Percentiles rank a stretch among this genome's conserved stretches.
These are phyloP conservation scores for Crocuta crocuta DNA, from an alignment of 2,113 vertebrate species.

Conservation along the genomic window DNA sequence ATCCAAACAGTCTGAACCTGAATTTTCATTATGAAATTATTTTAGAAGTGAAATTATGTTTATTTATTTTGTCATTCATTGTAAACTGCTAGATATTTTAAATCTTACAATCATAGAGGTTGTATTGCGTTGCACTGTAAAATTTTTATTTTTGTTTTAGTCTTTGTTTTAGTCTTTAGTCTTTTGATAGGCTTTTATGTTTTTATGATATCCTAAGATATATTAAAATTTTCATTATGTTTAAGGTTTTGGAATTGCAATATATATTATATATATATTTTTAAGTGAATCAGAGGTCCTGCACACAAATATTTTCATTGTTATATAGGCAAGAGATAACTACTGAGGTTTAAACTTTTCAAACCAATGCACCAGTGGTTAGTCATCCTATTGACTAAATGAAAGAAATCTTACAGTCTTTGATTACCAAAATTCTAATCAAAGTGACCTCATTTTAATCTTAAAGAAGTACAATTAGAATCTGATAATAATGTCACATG, in stretches of 20 bases:
- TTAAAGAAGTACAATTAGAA: conserved; percentile 37
- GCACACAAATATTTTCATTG: background rate
- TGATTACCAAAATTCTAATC: background rate
- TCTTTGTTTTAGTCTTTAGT: background rate
- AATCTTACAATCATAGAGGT: background rate
- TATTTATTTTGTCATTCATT: background rate
- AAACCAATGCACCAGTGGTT: background rate
- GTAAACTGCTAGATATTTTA: background rate
- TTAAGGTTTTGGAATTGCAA: background rate
- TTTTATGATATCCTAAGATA: background rate
- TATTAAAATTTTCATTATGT: background rate
- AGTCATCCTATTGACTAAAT: background rate
- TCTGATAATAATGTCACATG: background rate
- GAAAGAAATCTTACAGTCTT: background rate
- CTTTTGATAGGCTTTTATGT: background rate
- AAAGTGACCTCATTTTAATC: conserved; percentile 50
- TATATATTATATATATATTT: background rate
- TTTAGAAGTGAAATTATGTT: background rate
- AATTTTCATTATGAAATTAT: background rate
- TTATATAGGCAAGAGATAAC: background rate
- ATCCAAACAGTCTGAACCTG: background rate
- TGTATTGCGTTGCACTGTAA: background rate
- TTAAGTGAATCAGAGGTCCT: background rate
- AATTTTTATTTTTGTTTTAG: conserved; percentile 8
- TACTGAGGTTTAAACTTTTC: conserved; percentile 15